Evolutionary conservation across 1,140 invertebrate genomes (phyloP).

Genomic region (Pogonomyrmex californicus): DNA sequence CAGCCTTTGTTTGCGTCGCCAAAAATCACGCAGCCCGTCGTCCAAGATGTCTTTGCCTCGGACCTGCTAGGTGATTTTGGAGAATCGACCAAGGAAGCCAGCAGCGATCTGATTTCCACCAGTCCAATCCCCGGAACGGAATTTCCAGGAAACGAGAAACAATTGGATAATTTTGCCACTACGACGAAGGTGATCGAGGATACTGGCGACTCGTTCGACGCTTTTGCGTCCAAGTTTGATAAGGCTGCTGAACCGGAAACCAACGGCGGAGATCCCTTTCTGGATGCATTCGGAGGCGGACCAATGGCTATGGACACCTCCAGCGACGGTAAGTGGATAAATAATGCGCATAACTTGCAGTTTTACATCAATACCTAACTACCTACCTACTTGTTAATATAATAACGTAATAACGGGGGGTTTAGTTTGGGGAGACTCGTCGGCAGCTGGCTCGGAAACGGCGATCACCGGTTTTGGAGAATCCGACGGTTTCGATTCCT

Average conservation of each 20-base stretch:
- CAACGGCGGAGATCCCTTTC: conserved; percentile 85
- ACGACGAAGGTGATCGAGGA: conserved; percentile 84
- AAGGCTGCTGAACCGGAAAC: conserved; percentile 88
- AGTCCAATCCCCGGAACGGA: conserved; percentile 80
- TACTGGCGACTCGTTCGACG: conserved; percentile 91
- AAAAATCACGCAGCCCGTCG: conserved; percentile 33
- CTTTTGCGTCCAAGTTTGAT: conserved; percentile 95
- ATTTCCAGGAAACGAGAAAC: conserved; percentile 76
- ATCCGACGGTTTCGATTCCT: conserved; percentile 94
- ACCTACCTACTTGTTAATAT: background rate
- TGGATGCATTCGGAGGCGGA: conserved; percentile 87
- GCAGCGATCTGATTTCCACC: conserved; percentile 54
- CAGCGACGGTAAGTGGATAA: conserved; percentile 83
- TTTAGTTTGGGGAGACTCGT: conserved; percentile 88
- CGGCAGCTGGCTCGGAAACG: conserved; percentile 81
- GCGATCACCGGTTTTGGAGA: conserved; percentile 89
- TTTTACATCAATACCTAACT: background rate
- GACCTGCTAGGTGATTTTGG: conserved; percentile 81
- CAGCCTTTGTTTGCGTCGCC: conserved; percentile 36
- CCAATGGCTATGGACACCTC: conserved; percentile 85
- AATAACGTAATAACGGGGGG: background rate
- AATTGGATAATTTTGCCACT: conserved; percentile 78
- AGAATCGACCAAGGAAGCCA: conserved; percentile 47
- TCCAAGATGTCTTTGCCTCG: conserved; percentile 69
- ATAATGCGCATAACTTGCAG: background rate